Evolutionary conservation across 2,113 vertebrate species (phyloP).

Genomic region (Etheostoma spectabile): DNA sequence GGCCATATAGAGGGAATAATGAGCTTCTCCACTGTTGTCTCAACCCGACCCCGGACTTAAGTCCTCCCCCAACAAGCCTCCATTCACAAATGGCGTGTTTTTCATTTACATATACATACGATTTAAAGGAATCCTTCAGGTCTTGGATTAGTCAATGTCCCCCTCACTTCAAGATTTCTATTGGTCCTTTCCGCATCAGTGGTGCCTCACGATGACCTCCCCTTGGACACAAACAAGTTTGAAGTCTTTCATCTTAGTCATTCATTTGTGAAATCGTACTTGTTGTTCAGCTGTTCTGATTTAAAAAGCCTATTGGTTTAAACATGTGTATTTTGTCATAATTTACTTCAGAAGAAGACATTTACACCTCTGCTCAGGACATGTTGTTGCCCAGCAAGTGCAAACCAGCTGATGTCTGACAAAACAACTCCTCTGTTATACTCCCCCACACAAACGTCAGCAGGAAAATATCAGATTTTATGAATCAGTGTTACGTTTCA

Average conservation of each 20-base stretch:
- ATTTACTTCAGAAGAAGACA: constrained; percentile 11
- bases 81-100: constrained; percentile 66
- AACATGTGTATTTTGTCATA: not conserved
- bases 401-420: constrained; percentile 27
- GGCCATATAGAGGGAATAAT: constrained; percentile 78
- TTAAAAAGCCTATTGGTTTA: not conserved
- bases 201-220: constrained; percentile 62
- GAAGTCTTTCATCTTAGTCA: constrained; percentile 70
- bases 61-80: constrained; percentile 58
- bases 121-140: constrained; percentile 71
- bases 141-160: constrained; percentile 78
- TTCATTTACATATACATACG: constrained; percentile 83
- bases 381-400: constrained; percentile 56
- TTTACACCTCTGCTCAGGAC: constrained; percentile 18
- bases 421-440: constrained; percentile 20
- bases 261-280: constrained; percentile 17
- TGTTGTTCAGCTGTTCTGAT: constrained; percentile 13
- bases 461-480: constrained; percentile 66
- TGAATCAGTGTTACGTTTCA: constrained; percentile 73
- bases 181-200: constrained; percentile 73
- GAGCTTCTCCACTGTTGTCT: constrained; percentile 78
- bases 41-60: constrained; percentile 64
- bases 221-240: constrained; percentile 44
- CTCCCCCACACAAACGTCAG: constrained; percentile 44
- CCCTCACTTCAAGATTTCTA: constrained; percentile 43